These are phyloP conservation scores for Lysiphlebus fabarum DNA, from an alignment of 1,140 invertebrate genomes.

Conservation along the genomic window DNA sequence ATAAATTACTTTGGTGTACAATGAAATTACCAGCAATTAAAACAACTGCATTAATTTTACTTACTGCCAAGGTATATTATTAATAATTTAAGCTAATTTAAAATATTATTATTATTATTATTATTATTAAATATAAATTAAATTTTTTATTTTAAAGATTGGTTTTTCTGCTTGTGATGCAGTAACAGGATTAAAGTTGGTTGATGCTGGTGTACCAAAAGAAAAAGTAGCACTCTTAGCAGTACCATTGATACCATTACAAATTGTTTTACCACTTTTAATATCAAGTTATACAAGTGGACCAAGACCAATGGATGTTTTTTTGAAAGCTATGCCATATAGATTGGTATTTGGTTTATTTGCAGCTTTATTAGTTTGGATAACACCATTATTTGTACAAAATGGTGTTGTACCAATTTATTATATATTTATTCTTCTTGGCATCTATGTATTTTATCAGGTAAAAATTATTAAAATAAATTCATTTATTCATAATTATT, in stretches of 20 bases:
- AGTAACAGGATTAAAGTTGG: conserved; percentile 90
- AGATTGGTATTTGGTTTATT: conserved; percentile 81
- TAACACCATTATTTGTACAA: conserved; percentile 71
- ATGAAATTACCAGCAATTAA: conserved; percentile 79
- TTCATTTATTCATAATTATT: background rate
- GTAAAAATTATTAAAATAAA: conserved; percentile 54
- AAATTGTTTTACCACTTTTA: conserved; percentile 88
- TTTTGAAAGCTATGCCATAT: conserved; percentile 84
- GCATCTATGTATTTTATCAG: conserved; percentile 86
- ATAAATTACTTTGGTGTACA: conserved; percentile 80
- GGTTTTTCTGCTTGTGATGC: conserved; percentile 95
- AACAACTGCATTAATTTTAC: conserved; percentile 73
- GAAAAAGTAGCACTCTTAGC: conserved; percentile 90
- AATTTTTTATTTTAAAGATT: conserved; percentile 63
- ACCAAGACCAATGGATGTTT: conserved; percentile 82
- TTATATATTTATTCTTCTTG: conserved; percentile 78
- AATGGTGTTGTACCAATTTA: conserved; percentile 69
- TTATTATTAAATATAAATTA: too few species aligned
- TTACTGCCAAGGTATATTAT: conserved; percentile 82
- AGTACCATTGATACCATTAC: conserved; percentile 89
- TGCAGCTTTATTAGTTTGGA: conserved; percentile 78
- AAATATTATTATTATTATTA: conserved; percentile 15
- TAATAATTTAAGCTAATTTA: background rate
- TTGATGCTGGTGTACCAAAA: conserved; percentile 93
- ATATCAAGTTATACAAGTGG: conserved; percentile 86